Conservation (phyloP, 2,797 vertebrate species). For the Spatula clypeata region DNA sequence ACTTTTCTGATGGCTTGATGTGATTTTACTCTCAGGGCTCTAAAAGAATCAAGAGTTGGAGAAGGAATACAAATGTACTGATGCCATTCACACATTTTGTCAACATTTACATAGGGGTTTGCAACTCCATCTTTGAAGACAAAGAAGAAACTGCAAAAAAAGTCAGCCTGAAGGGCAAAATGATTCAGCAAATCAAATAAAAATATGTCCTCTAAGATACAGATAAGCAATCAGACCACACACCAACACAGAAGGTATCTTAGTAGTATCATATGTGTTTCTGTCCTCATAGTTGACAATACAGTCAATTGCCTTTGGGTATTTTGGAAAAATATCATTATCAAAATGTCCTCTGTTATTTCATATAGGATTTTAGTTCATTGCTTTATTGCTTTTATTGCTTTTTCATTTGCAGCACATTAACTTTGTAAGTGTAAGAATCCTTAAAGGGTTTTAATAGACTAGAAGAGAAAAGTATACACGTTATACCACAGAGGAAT, state of each 20-base stretch:
- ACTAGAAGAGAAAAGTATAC: background rate
- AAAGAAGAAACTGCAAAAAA: constrained; percentile 6
- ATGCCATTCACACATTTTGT: background rate
- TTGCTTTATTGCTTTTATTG: background rate
- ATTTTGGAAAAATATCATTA: constrained; percentile 59
- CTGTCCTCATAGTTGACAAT: background rate
- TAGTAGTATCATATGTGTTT: constrained; percentile 35
- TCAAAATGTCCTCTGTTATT: background rate
- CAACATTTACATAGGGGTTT: background rate
- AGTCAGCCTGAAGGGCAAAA: constrained; percentile 13
- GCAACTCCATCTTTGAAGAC: constrained; percentile 11
- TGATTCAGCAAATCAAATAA: constrained; percentile 5
- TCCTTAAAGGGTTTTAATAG: background rate
- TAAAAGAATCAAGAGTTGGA: background rate
- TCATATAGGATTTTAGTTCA: background rate
- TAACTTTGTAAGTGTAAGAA: constrained; percentile 25
- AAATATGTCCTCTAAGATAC: constrained; percentile 13
- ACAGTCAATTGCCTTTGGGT: background rate
- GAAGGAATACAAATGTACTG: constrained; percentile 4
- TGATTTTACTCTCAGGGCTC: background rate
- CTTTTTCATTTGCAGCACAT: background rate
- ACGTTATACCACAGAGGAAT: background rate
- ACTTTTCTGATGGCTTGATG: background rate
- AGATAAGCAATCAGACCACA: constrained; percentile 54
- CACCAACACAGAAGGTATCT: background rate